Conservation (phyloP, 2,113 vertebrate genomes). For the Thalassarche chlororhynchos region DNA sequence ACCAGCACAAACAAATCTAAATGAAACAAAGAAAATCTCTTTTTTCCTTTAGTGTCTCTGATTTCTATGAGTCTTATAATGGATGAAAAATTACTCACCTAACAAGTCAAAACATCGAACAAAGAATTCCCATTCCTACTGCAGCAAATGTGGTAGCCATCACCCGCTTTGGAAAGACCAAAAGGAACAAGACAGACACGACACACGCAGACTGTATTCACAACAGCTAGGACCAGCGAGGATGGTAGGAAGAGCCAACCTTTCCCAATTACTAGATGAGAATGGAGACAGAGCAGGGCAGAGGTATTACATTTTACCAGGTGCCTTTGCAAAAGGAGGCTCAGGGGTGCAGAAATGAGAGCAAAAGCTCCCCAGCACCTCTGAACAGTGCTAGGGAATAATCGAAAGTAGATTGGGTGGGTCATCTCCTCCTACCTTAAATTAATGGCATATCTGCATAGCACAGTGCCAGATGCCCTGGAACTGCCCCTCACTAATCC, state of each 20-base stretch:
- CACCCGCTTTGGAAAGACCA: neutral
- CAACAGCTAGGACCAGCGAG: neutral
- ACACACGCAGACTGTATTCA: neutral
- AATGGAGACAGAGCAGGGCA: neutral
- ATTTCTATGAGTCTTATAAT: neutral
- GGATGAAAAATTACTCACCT: neutral
- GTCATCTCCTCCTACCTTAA: neutral
- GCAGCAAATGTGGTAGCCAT: neutral
- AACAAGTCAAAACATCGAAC: neutral
- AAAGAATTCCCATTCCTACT: constrained; percentile 2
- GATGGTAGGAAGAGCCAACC: neutral
- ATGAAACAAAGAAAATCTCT: neutral
- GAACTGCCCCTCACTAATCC: neutral
- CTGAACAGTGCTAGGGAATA: neutral
- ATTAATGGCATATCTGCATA: neutral
- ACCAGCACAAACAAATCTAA: neutral
- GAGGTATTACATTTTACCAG: neutral
- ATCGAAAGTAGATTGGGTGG: neutral
- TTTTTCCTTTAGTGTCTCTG: neutral
- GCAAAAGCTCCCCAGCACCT: neutral
- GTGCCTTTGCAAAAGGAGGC: neutral
- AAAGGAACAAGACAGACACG: neutral
- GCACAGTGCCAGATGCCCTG: neutral
- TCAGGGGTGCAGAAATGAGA: neutral
- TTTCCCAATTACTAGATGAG: neutral